Base-by-base conservation (phyloP, 2,888 invertebrate species). In the Gordius sp. region DNA sequence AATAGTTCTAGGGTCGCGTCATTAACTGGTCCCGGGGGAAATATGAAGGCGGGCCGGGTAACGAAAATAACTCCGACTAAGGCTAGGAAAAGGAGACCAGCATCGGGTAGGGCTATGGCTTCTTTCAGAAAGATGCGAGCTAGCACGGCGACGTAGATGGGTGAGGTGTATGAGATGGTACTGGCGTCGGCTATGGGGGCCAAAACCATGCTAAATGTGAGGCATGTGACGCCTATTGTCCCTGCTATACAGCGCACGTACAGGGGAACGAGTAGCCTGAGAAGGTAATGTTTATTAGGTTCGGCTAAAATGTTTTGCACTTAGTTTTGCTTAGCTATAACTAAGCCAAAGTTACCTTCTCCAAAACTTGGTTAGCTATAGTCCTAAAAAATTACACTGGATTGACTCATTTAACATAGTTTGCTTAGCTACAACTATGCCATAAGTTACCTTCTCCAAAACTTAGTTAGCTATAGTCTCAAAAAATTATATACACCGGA, bases 161-260 rank as follows among this genome's bases (percentile, higher is more conserved):
- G 47, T n/a, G 47, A 47, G 47, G 47, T 47, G 23, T 47, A 47
- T 4, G 47, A 47, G 8, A 47, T 47, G n/a, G 47, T 20, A 23
- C 47, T 47, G 20, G 47, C 13, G 20, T 47, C 47, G 4, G 47
- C 8, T 4, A 47, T 47, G 4, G 47, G 47, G 13, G 47, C 47
- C 4, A 18, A 47, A 47, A 47, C 47, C 8, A 47, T 13, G 4
- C n/a, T 4, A 20, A 47, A 47, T 4, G 47, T 47, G n/a, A 47
- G 47, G 20, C 47, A 47, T 4, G 47, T 47, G 13, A 47, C 20
- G 4, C 47, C 47, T 8, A 47, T 20, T 8, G 47, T 47, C 20
- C 47, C 47, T 20, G 47, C 13, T 47, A 47, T 20, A 20, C 47
- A 47, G 20, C 47, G 47, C 8, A 47, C 20, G 23, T n/a, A 47